Evolutionary conservation across 2,797 vertebrate species (phyloP).

Genomic region (Gastrophryne carolinensis): DNA sequence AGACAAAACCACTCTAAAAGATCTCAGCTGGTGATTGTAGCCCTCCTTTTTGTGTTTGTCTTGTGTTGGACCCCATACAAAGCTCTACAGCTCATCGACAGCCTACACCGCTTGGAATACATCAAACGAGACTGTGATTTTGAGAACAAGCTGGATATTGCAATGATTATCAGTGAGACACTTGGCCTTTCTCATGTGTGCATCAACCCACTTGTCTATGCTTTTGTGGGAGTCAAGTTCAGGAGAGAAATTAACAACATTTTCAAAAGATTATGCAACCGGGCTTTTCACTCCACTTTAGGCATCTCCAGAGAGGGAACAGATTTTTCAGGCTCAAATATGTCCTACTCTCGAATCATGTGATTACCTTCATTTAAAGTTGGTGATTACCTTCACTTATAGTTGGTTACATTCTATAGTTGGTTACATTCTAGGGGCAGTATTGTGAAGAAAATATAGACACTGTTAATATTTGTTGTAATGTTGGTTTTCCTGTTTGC

Average conservation of each 20-base stretch:
- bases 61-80: conserved; percentile 79
- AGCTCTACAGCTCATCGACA: conserved; percentile 69
- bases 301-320: conserved; percentile 1
- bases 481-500: too few relatives aligned
- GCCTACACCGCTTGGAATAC: conserved; percentile 59
- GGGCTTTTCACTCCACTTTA: neutral
- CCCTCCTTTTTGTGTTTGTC: conserved; percentile 73
- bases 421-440: too few relatives aligned
- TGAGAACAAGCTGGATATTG: conserved; percentile 66
- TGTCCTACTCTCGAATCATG: conserved; percentile 32
- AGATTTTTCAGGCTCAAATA: neutral
- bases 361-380: neutral
- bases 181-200: conserved; percentile 77
- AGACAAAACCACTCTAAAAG: conserved; percentile 68
- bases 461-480: too few relatives aligned
- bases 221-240: conserved; percentile 80
- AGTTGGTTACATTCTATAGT: too few relatives aligned
- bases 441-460: too few relatives aligned
- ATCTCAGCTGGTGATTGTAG: conserved; percentile 73
- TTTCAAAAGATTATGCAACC: conserved; percentile 57
- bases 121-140: conserved; percentile 61
- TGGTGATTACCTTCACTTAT: too few relatives aligned
- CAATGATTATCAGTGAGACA: conserved; percentile 69
- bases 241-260: conserved; percentile 71
- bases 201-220: conserved; percentile 80